phyloP scores from a whole-genome alignment of 2,888 invertebrate species.

The Myopa tessellatipennis region DNA sequence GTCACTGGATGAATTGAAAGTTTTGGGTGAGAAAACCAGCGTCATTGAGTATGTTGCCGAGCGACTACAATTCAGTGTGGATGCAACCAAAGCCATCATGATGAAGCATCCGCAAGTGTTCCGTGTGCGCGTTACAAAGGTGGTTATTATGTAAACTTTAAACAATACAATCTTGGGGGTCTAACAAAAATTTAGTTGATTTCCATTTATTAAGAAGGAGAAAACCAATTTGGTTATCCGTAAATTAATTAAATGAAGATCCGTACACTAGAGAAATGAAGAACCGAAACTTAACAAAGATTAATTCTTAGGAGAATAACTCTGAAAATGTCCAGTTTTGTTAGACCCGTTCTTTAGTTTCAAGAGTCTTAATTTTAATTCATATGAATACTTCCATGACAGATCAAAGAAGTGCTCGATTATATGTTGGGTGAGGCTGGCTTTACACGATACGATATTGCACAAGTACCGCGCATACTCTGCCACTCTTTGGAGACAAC shows the following conservation, averaged over 20 bases:
- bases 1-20: slow-evolving; percentile 64
- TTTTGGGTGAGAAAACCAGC: slow-evolving; percentile 70
- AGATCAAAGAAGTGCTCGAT: slow-evolving; percentile 73
- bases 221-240: no score
- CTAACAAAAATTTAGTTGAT: neutral
- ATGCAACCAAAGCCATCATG: slow-evolving; percentile 70
- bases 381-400: neutral
- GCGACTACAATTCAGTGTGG: slow-evolving; percentile 69
- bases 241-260: no score
- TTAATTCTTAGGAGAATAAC: no score
- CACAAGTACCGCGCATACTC: slow-evolving; percentile 71
- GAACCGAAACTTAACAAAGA: no score
- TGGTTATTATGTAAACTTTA: slow-evolving; percentile 48
- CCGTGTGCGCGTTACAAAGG: slow-evolving; percentile 72
- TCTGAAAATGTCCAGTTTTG: no score
- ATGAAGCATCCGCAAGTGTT: slow-evolving; percentile 70
- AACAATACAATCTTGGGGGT: neutral
- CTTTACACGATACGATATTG: slow-evolving; percentile 71
- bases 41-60: slow-evolving; percentile 71
- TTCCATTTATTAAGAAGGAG: no score
- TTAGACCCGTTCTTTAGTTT: no score
- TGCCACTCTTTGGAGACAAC: slow-evolving; percentile 72
- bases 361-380: no score
- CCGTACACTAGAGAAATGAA: no score
- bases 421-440: slow-evolving; percentile 71